phyloP scores from a whole-genome alignment of 1,140 invertebrate genomes.

The Leptinotarsa undecemlineata region DNA sequence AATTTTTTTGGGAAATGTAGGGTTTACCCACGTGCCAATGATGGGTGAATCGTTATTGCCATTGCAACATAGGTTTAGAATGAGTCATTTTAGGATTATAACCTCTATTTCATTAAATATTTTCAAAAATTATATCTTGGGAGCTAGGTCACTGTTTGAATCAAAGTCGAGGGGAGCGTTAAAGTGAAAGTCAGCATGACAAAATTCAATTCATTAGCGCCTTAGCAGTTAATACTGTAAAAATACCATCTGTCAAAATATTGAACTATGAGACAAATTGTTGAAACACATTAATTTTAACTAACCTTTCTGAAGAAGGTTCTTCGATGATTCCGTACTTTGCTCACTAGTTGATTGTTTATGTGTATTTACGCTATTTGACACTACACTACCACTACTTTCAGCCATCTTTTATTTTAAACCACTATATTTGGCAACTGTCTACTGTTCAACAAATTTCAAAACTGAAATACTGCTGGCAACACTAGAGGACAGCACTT shows the following conservation, averaged over 20 bases:
- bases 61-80: background rate
- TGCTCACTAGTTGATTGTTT: constrained; percentile 39
- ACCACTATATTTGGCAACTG: constrained; percentile 43
- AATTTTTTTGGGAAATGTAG: background rate
- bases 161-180: background rate
- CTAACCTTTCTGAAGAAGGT: constrained; percentile 46
- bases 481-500: constrained; percentile 9
- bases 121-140: background rate
- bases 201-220: background rate
- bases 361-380: constrained; percentile 47
- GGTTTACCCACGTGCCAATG: background rate
- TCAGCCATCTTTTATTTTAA: constrained; percentile 53
- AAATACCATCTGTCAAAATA: constrained; percentile 34
- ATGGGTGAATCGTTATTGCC: background rate
- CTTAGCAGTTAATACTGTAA: constrained; percentile 1
- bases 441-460: constrained; percentile 26
- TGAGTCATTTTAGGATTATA: background rate
- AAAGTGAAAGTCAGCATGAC: background rate
- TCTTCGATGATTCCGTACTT: constrained; percentile 31
- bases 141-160: too few species aligned
- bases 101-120: background rate
- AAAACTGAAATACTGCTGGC: background rate
- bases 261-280: too few species aligned
- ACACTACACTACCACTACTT: constrained; percentile 45
- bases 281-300: background rate